Percentiles rank a stretch among this genome's conserved stretches.
phyloP scores from a whole-genome alignment of 2,797 vertebrate genomes.

The Eremophila alpestris region DNA sequence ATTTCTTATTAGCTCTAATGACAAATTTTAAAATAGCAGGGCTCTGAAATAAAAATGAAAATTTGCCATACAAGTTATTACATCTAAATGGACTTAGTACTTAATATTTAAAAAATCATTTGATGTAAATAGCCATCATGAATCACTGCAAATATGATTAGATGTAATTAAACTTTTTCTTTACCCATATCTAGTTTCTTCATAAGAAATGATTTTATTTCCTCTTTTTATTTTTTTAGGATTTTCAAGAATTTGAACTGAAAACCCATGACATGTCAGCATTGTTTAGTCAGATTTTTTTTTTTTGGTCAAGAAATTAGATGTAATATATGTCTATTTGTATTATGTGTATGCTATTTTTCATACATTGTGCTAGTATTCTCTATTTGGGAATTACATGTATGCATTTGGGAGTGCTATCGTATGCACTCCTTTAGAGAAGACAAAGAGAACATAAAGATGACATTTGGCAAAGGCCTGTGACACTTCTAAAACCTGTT shows the following conservation, averaged over 20 bases:
- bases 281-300: neutral
- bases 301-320: neutral
- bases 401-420: neutral
- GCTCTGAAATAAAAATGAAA: constrained; percentile 83
- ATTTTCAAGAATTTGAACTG: constrained; percentile 49
- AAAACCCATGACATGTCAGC: neutral
- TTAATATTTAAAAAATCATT: constrained; percentile 86
- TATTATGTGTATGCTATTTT: neutral
- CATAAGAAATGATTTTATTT: constrained; percentile 72
- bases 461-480: neutral
- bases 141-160: constrained; percentile 81
- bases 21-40: constrained; percentile 81
- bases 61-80: constrained; percentile 83
- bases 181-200: constrained; percentile 72
- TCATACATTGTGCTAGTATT: neutral
- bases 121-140: constrained; percentile 83
- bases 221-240: constrained; percentile 22
- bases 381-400: neutral
- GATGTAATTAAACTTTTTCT: constrained; percentile 80
- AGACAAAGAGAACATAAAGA: neutral
- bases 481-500: neutral
- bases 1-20: constrained; percentile 85
- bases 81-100: constrained; percentile 85
- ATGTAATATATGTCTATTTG: neutral
- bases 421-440: neutral